A percentile compares a stretch with the other conserved stretches of the same genome.
These are phyloP conservation scores for Neoascia interrupta DNA, from an alignment of 2,888 invertebrate genomes.

Conservation along the genomic window DNA sequence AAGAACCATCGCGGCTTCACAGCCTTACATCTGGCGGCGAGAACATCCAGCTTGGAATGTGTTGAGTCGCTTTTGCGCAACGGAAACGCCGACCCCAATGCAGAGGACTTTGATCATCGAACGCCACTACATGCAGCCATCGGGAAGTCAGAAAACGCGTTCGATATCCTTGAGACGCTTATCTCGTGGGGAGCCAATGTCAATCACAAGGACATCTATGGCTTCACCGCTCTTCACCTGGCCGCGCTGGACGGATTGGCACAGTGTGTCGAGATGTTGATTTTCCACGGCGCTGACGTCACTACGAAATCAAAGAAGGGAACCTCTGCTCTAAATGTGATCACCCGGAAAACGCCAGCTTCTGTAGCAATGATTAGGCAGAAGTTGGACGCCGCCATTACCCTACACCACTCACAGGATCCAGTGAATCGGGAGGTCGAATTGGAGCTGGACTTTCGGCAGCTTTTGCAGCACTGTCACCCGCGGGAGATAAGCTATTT, in stretches of 20 bases:
- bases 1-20: conserved; percentile 91
- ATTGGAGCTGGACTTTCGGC: conserved; percentile 89
- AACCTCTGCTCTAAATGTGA: conserved; percentile 91
- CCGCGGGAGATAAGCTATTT: conserved; percentile 92
- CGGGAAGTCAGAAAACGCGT: conserved; percentile 89
- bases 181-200: conserved; percentile 91
- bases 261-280: conserved; percentile 90
- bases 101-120: conserved; percentile 89
- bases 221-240: conserved; percentile 91
- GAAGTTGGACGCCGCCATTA: conserved; percentile 90
- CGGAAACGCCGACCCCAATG: conserved; percentile 88
- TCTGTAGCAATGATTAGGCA: conserved; percentile 91
- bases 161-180: conserved; percentile 89
- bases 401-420: conserved; percentile 88
- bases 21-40: conserved; percentile 90
- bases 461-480: conserved; percentile 89
- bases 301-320: conserved; percentile 93
- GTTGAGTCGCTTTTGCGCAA: conserved; percentile 88
- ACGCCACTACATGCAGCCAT: conserved; percentile 92
- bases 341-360: conserved; percentile 91
- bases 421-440: conserved; percentile 90
- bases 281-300: conserved; percentile 93
- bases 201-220: conserved; percentile 91
- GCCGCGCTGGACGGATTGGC: conserved; percentile 92
- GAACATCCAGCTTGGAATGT: conserved; percentile 89